Base-by-base conservation (phyloP, 92 coral and sea anemone genomes). In the Parazoanthus swiftii region DNA sequence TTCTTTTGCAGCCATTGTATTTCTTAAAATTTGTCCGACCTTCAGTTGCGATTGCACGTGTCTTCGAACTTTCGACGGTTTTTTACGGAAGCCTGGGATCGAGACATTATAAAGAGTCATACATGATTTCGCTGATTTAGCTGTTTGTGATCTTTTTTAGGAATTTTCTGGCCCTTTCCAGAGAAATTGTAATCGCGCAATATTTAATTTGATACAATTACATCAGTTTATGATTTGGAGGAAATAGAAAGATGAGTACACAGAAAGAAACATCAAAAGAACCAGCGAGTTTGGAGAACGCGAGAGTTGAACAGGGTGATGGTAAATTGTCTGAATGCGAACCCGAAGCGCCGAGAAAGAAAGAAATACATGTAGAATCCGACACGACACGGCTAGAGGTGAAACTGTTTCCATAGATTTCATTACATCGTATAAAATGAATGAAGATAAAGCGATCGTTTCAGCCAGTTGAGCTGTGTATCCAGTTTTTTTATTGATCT, bases 1-100 rank as follows among this genome's bases (percentile, higher is more conserved):
- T n/a, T 38, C 86, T 23, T 82, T 82, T 3, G 86, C 86, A 8
- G 86, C 75, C 86, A 82, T 82, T 20, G 3, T 58, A 14, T 58
- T 58, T 58, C 6, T 58, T 14, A 58, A 58, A 58, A 58, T 1
- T 23, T 23, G 42, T 13, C 26, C 15, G 21, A 29, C 3, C 76
- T 29, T 29, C 33, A 29, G 33, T 29, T 54, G 59, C 16, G 59
- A 54, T 54, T 54, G 70, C 86, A 81, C 86, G 86, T 38, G 86
- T 39, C 59, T 54, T 54, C 16, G 56, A 21, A 8, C 38, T 6
- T 50, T 54, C 59, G 59, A 54, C 59, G 18, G 18, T 18, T 2
- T 21, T 67, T 70, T 70, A 1, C 8, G 74, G 44, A 80, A 58
- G 13, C 50, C 85, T 80, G 72, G 84, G 26, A 58, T 3, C 85